A percentile compares a stretch with the other conserved stretches of the same genome.
These are phyloP conservation scores for Vulpes vulpes DNA, from an alignment of 2,113 vertebrate genomes.

Conservation along the genomic window DNA sequence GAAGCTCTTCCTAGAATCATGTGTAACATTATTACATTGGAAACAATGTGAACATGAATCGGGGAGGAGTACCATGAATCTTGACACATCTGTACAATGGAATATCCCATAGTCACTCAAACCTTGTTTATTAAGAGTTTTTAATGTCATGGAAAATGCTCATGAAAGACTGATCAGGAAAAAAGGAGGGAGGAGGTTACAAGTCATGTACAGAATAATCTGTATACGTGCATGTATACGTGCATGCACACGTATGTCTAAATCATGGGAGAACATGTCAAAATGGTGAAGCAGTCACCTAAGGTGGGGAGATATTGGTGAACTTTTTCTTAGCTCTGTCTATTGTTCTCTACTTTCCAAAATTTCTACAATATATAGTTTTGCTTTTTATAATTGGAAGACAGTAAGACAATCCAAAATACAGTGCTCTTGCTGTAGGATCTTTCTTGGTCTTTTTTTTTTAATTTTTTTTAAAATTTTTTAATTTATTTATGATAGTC, in stretches of 20 bases:
- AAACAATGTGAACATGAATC: no score
- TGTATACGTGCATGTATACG: no score
- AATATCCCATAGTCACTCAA: not conserved
- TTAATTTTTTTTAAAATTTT: no score
- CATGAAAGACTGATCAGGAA: not conserved
- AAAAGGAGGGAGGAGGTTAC: not conserved
- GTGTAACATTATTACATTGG: not conserved
- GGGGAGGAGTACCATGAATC: not conserved
- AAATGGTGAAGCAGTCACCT: no score
- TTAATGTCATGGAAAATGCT: not conserved
- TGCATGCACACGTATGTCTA: not conserved
- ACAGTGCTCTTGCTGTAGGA: not conserved
- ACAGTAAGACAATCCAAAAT: not conserved
- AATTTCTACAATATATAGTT: not conserved
- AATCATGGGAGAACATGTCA: not conserved
- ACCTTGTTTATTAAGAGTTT: not conserved
- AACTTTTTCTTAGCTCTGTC: not conserved
- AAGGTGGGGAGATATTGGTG: no score
- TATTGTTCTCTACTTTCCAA: not conserved
- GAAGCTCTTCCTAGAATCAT: not conserved
- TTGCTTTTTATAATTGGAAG: not conserved
- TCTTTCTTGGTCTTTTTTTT: not conserved
- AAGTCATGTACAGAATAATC: not conserved
- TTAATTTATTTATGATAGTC: no score
- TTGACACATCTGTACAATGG: rapidly evolving